A percentile compares a stretch with the other conserved stretches of the same genome.
phyloP scores from a whole-genome alignment of 1,140 invertebrate genomes.

The Drosophila bipectinata region DNA sequence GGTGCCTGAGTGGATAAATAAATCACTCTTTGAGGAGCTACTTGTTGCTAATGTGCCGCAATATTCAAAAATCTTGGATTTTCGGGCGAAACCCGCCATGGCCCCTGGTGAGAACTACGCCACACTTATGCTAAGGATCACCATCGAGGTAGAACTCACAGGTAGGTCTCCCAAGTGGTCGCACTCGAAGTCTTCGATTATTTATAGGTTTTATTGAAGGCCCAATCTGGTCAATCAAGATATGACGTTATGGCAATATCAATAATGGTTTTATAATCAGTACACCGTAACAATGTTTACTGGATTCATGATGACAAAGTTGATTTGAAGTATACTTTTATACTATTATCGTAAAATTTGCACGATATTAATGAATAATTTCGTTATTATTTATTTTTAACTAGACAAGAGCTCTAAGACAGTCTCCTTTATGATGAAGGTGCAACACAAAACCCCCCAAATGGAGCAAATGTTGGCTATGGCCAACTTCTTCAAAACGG shows the following conservation, averaged over 20 bases:
- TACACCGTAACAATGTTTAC: slow-evolving; percentile 3
- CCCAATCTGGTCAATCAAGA: neutral
- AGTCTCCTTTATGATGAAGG: slow-evolving; percentile 70
- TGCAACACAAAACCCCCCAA: slow-evolving; percentile 50
- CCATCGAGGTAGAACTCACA: slow-evolving; percentile 60
- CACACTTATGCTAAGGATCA: slow-evolving; percentile 63
- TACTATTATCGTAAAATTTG: no score
- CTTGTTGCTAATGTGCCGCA: slow-evolving; percentile 72
- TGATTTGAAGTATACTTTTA: neutral
- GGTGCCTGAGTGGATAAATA: slow-evolving; percentile 83
- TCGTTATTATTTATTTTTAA: neutral
- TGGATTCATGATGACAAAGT: slow-evolving; percentile 1
- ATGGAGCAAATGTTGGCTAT: slow-evolving; percentile 59
- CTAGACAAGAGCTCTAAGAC: slow-evolving; percentile 54
- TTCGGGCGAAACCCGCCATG: slow-evolving; percentile 52
- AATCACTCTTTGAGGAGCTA: slow-evolving; percentile 81
- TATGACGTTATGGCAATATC: slow-evolving; percentile 4
- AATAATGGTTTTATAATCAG: slow-evolving; percentile 17
- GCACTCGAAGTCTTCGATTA: neutral
- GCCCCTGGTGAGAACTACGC: slow-evolving; percentile 73
- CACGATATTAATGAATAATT: no score
- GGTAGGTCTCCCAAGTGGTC: slow-evolving; percentile 32
- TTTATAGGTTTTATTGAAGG: neutral
- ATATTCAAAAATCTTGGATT: slow-evolving; percentile 65
- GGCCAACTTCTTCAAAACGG: slow-evolving; percentile 60